Conservation (phyloP, 2,113 vertebrate genomes). For the Stegostoma tigrinum region DNA sequence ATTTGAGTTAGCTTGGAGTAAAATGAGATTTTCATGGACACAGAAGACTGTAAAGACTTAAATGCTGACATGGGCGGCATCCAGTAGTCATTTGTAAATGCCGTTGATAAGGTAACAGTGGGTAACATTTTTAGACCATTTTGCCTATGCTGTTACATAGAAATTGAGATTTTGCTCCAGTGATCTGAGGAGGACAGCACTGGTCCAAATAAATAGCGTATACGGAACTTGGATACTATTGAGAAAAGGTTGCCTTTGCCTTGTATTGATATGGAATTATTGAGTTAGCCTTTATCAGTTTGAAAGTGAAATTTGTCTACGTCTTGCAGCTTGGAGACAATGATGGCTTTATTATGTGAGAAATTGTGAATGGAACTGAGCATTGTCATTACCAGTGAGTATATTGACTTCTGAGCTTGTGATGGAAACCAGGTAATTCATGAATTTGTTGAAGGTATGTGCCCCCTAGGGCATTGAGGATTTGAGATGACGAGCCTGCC, state of each 20-base stretch:
- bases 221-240: neutral
- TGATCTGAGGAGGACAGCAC: neutral
- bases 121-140: neutral
- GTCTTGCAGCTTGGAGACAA: neutral
- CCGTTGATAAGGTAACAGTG: neutral
- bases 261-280: neutral
- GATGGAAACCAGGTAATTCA: neutral
- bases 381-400: neutral
- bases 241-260: neutral
- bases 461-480: neutral
- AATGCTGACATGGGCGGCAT: neutral
- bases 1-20: neutral
- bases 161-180: neutral
- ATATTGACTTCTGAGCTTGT: neutral
- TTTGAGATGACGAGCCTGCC: neutral
- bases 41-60: neutral
- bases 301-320: neutral
- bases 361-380: neutral
- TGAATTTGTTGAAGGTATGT: neutral
- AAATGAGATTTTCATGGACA: neutral
- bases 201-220: neutral
- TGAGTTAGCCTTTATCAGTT: neutral
- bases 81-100: neutral
- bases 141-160: neutral
- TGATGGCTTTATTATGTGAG: neutral